A percentile compares a stretch with the other conserved stretches of the same genome.
phyloP scores from a whole-genome alignment of 2,113 vertebrate genomes.

The Anarhynchus alexandrinus region DNA sequence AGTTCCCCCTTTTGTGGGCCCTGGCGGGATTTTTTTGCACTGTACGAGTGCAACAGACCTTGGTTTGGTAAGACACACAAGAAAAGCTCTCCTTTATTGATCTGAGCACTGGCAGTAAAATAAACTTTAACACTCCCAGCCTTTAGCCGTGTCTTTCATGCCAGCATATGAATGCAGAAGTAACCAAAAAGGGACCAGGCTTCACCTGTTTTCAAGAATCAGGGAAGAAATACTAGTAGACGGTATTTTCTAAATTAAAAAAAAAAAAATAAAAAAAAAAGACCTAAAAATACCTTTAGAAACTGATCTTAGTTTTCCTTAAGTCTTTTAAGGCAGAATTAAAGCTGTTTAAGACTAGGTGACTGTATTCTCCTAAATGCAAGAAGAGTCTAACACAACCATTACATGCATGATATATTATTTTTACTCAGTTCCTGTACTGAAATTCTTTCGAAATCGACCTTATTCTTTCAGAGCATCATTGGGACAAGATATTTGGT shows the following conservation, averaged over 20 bases:
- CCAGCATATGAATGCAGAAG: neutral
- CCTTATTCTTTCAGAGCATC: neutral
- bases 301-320: neutral
- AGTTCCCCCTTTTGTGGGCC: neutral
- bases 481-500: neutral
- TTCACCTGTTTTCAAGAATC: neutral
- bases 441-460: neutral
- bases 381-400: neutral
- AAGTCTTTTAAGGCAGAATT: neutral
- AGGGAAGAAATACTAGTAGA: neutral
- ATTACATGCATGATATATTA: neutral
- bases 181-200: neutral
- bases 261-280: neutral
- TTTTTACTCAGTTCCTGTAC: neutral
- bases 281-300: neutral
- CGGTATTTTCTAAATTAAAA: neutral
- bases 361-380: neutral
- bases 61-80: neutral
- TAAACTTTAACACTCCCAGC: neutral
- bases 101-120: neutral
- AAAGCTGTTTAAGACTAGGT: neutral
- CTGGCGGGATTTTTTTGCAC: neutral
- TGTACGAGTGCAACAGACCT: neutral
- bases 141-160: neutral
- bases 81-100: neutral